These are phyloP conservation scores for Agrilus planipennis DNA, from an alignment of 1,140 invertebrate species.

Conservation along the genomic window DNA sequence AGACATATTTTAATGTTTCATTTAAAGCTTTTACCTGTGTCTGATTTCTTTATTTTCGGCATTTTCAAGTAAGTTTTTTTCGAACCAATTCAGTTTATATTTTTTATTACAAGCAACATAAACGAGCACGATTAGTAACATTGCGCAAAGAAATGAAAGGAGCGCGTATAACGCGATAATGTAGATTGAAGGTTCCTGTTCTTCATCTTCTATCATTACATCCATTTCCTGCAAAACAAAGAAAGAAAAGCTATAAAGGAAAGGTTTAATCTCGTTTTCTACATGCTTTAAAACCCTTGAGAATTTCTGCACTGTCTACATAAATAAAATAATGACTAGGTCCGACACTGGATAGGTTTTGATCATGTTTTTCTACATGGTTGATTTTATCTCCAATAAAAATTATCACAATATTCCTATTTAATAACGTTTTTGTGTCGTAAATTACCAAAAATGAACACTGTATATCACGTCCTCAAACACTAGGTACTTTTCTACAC, in stretches of 20 bases:
- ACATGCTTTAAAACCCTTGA: not conserved
- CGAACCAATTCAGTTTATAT: conserved; percentile 42
- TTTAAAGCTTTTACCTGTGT: conserved; percentile 25
- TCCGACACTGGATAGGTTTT: too few relatives aligned
- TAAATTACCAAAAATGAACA: too few relatives aligned
- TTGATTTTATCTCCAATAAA: too few relatives aligned
- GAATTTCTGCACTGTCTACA: not conserved
- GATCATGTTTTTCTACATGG: too few relatives aligned
- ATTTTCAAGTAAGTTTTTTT: conserved; percentile 39
- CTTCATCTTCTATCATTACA: conserved; percentile 6
- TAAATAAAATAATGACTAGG: too few relatives aligned
- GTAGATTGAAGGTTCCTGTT: conserved; percentile 5
- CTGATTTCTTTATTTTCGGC: conserved; percentile 33
- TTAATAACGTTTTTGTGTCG: too few relatives aligned
- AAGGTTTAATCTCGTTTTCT: not conserved
- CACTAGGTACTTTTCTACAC: too few relatives aligned
- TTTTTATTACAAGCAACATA: conserved; percentile 38
- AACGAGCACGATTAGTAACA: conserved; percentile 31
- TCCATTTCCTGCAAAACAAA: not conserved
- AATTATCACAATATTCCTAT: too few relatives aligned
- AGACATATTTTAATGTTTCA: too few relatives aligned
- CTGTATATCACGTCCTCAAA: too few relatives aligned
- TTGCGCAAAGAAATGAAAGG: conserved; percentile 18
- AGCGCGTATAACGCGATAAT: conserved; percentile 19
- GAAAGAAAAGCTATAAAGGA: too few relatives aligned